Evolutionary conservation across 2,888 invertebrate genomes (phyloP), one percentile per base, ranked within the genome.

Genomic region (Orgyia antiqua): DNA sequence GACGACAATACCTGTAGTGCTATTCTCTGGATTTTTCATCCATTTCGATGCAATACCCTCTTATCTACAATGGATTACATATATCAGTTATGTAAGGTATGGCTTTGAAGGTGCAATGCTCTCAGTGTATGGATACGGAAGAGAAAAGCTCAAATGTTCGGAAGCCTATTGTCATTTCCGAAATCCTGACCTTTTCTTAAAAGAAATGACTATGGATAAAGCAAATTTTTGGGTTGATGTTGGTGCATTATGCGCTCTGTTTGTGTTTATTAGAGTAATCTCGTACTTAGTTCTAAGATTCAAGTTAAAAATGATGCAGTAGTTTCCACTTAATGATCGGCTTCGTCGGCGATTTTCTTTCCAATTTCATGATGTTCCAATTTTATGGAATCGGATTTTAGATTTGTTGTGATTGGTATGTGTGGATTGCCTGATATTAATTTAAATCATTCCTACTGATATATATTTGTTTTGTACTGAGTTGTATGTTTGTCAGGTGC

Each of bases 11-110:
- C 97, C 97, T 7, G 92, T 97, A 33, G 92, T 97, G 26, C 88
- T 97, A 15, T 97, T 97, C 83, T 96, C 96, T 17, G 97, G 97
- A 4, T 97, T 97, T 88, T 97, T 97, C 78, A 95, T 97, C 27
- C 96, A 94, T 70, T 93, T 97, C 72, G 92, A 94, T 68, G 96
- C 96, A 21, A 94, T 97, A 65, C 97, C 97, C 2, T 88, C 89
- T 31, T 97, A 97, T 69, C 86, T 98, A 29, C 92, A 92, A 57
- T 96, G 97, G 94, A 84, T 97, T 10, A 93, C 96, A 1, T 97
- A 97, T 70, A 87, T 94, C 13, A 97, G 96, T 53, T 98, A 96
- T 73, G 92, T 97, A 29, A 48, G 84, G 9, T 97, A 97, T 66
- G 94, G 96, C 17, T 97, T 97, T 75, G 97, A 98, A 80, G 97